Conservation (phyloP, 2,797 vertebrate species). For the Argentina silus region DNA sequence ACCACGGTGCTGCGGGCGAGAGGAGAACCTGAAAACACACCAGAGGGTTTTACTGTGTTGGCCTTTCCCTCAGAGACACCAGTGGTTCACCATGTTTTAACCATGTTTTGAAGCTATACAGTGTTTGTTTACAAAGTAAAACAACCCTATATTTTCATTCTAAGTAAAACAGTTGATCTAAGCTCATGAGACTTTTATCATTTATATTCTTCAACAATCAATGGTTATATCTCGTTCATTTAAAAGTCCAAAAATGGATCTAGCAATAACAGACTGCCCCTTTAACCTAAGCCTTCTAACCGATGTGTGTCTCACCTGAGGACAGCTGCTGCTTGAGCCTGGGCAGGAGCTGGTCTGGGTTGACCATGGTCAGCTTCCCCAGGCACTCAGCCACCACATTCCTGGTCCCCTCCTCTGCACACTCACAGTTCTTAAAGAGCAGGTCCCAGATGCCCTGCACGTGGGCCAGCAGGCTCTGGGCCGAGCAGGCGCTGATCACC, state of each 20-base stretch:
- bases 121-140: too few species aligned
- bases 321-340: slow-evolving; percentile 85
- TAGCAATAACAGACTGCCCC: background rate
- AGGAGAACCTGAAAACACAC: slow-evolving; percentile 78
- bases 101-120: too few species aligned
- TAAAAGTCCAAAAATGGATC: background rate
- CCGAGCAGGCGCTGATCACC: slow-evolving; percentile 84
- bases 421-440: slow-evolving; percentile 88
- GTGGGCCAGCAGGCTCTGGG: slow-evolving; percentile 79
- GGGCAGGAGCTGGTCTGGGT: slow-evolving; percentile 84
- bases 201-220: background rate
- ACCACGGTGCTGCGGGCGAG: slow-evolving; percentile 89
- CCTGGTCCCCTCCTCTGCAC: slow-evolving; percentile 89
- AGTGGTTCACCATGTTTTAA: too few species aligned
- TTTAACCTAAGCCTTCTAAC: background rate
- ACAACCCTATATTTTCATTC: too few species aligned
- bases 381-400: slow-evolving; percentile 93
- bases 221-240: background rate
- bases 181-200: too few species aligned
- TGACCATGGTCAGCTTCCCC: slow-evolving; percentile 87
- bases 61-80: too few species aligned
- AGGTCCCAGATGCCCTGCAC: slow-evolving; percentile 91
- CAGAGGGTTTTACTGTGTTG: background rate
- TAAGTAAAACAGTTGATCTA: too few species aligned
- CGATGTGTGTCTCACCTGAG: slow-evolving; percentile 73